A percentile compares a stretch with the other conserved stretches of the same genome.
Conservation (phyloP, 2,797 vertebrate species). For the Neosalanx taihuensis region DNA sequence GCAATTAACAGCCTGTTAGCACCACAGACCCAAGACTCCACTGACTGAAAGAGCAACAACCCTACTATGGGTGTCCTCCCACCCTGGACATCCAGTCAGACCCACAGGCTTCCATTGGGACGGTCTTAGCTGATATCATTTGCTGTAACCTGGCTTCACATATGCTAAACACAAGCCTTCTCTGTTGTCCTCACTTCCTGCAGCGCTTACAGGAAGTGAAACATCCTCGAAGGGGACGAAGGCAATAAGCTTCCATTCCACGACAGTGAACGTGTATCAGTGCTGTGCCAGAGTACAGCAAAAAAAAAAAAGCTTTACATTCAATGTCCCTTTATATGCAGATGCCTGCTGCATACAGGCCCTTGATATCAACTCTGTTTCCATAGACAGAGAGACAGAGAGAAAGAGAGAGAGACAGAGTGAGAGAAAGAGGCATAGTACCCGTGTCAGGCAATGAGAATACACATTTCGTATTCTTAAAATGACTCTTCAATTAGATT, state of each 20-base stretch:
- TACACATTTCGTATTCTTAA: no score
- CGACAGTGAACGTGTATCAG: slow-evolving; percentile 34
- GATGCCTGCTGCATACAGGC: slow-evolving; percentile 53
- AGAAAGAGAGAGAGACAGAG: not conserved
- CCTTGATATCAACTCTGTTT: slow-evolving; percentile 20
- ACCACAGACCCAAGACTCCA: slow-evolving; percentile 58
- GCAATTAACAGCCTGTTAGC: slow-evolving; percentile 76
- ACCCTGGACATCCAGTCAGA: slow-evolving; percentile 36
- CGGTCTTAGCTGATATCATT: slow-evolving; percentile 16
- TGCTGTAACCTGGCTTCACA: slow-evolving; percentile 28
- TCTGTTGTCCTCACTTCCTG: not conserved
- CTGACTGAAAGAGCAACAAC: slow-evolving; percentile 49
- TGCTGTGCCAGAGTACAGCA: not conserved
- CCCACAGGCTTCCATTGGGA: slow-evolving; percentile 32
- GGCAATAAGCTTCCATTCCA: not conserved
- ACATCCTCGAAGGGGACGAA: not conserved
- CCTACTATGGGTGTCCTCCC: slow-evolving; percentile 3
- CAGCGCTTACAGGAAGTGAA: not conserved
- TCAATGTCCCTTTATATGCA: slow-evolving; percentile 47
- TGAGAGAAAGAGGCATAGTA: not conserved
- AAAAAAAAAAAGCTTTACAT: not conserved
- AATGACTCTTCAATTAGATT: no score
- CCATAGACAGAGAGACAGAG: not conserved
- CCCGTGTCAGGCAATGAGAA: no score
- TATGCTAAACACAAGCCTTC: slow-evolving; percentile 32